Percentiles rank a stretch among this genome's conserved stretches.
phyloP scores from a whole-genome alignment of 1,140 invertebrate genomes.

The Bombus sibiricus region DNA sequence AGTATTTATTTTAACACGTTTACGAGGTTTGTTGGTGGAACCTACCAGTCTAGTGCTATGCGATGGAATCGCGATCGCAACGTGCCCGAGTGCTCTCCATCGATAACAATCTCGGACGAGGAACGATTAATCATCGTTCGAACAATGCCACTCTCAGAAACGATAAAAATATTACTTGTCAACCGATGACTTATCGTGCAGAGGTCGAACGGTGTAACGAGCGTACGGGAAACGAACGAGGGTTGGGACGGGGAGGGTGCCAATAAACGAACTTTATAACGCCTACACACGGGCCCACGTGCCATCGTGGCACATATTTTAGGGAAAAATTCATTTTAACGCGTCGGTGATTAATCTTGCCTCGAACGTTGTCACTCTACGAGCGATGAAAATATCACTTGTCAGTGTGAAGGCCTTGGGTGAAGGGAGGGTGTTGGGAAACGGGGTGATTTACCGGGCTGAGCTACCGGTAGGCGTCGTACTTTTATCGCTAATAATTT shows the following conservation, averaged over 20 bases:
- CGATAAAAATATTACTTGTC: slow-evolving; percentile 69
- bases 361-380: slow-evolving; percentile 54
- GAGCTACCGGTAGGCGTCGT: slow-evolving; percentile 9
- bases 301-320: slow-evolving; percentile 57
- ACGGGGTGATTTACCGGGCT: slow-evolving; percentile 32
- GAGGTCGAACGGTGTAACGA: slow-evolving; percentile 35
- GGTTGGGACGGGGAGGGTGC: background rate
- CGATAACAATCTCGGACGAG: slow-evolving; percentile 43
- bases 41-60: background rate
- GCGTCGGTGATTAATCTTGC: slow-evolving; percentile 57
- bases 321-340: slow-evolving; percentile 60
- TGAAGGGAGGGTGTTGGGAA: background rate
- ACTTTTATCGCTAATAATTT: slow-evolving; percentile 56
- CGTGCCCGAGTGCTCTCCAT: background rate
- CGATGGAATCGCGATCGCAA: slow-evolving; percentile 6
- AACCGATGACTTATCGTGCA: slow-evolving; percentile 63
- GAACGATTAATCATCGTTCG: slow-evolving; percentile 64
- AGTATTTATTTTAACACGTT: background rate
- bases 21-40: background rate
- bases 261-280: slow-evolving; percentile 63
- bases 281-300: background rate
- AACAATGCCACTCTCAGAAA: slow-evolving; percentile 64
- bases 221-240: slow-evolving; percentile 26
- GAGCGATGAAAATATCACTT: slow-evolving; percentile 65
- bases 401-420: background rate